Conservation (phyloP, 2,113 vertebrate species). For the Amazona guildingii region DNA sequence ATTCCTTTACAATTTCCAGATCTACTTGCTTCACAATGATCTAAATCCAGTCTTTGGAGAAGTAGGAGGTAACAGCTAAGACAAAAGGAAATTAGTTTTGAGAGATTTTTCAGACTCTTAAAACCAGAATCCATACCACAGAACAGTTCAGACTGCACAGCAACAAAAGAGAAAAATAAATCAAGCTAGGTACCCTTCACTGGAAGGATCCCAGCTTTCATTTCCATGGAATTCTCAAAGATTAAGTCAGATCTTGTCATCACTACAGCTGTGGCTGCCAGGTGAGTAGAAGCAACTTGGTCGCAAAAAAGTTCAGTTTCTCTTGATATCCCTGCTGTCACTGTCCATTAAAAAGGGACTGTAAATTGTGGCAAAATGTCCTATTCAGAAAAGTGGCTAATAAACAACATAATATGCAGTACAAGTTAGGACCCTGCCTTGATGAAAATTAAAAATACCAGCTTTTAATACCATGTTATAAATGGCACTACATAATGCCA, state of each 20-base stretch:
- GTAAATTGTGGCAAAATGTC: background rate
- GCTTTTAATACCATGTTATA: background rate
- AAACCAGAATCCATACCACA: background rate
- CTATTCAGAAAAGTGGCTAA: background rate
- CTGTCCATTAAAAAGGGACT: background rate
- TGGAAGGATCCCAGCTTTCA: background rate
- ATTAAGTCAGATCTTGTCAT: background rate
- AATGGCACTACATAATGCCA: background rate
- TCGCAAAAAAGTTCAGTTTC: background rate
- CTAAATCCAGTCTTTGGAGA: background rate
- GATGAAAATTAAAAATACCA: background rate
- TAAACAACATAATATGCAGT: background rate
- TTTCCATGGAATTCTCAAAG: background rate
- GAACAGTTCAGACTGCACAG: background rate
- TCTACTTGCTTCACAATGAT: background rate
- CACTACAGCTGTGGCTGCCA: background rate
- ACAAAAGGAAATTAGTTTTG: background rate
- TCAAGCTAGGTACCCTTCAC: background rate
- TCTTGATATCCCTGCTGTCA: background rate
- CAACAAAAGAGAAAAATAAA: background rate
- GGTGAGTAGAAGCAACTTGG: background rate
- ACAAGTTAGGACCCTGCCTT: background rate
- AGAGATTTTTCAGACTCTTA: background rate
- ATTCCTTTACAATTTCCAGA: constrained; percentile 12
- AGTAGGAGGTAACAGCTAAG: background rate